Percentiles rank a stretch among this genome's conserved stretches.
Conservation (phyloP, 2,797 vertebrate species). For the Nothura maculosa region DNA sequence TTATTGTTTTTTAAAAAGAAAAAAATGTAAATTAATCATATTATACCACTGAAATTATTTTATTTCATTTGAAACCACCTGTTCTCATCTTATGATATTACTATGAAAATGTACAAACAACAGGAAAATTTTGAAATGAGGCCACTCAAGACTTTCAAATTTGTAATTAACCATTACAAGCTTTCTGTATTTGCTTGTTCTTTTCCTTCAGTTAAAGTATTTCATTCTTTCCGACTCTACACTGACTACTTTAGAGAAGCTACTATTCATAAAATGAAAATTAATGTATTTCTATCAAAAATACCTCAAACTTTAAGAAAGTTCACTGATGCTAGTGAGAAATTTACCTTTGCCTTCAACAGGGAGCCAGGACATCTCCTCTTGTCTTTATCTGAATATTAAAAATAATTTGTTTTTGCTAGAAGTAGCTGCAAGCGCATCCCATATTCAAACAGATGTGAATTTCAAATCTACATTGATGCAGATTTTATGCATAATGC, state of each 20-base stretch:
- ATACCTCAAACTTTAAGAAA: neutral
- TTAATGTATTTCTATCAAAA: neutral
- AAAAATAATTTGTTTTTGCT: neutral
- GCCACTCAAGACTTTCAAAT: neutral
- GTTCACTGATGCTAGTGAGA: neutral
- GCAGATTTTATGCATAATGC: neutral
- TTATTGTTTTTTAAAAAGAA: neutral
- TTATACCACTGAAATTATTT: neutral
- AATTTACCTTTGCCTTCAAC: neutral
- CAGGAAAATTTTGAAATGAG: neutral
- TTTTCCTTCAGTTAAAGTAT: neutral
- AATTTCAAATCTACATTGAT: neutral
- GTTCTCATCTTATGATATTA: neutral
- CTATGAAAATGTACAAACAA: neutral
- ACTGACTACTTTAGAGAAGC: neutral
- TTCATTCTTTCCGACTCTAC: neutral
- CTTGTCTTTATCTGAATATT: neutral
- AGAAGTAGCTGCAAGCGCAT: neutral
- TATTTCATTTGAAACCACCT: constrained; percentile 1
- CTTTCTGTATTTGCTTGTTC: neutral
- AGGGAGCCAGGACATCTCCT: neutral
- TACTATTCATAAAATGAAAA: neutral
- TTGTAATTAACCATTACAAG: neutral
- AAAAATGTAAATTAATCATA: constrained; percentile 13
- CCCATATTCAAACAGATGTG: neutral